Percentiles rank a stretch among this genome's conserved stretches.
phyloP scores from a whole-genome alignment of 1,140 invertebrate genomes.

The Zaprionus taronus region DNA sequence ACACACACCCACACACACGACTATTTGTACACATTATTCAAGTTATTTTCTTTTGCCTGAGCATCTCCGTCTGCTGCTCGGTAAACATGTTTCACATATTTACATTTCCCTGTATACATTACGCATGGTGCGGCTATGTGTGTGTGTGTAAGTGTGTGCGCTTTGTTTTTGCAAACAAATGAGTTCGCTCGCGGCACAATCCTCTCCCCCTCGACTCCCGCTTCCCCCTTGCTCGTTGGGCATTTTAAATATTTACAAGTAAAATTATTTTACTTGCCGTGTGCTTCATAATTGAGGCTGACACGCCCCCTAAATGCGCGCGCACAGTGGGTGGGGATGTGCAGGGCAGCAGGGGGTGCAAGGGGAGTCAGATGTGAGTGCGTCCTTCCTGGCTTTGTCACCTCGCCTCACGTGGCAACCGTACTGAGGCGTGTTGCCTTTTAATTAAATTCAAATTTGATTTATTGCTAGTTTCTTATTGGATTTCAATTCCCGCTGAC shows the following conservation, averaged over 20 bases:
- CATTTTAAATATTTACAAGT: conserved; percentile 77
- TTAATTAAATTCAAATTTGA: conserved; percentile 79
- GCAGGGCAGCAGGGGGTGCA: not conserved
- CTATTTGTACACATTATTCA: conserved; percentile 67
- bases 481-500: conserved; percentile 54
- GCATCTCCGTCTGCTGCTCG: conserved; percentile 22
- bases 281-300: conserved; percentile 45
- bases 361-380: too few species aligned
- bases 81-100: conserved; percentile 66
- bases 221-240: not conserved
- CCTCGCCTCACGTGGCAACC: not conserved
- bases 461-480: conserved; percentile 65
- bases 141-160: conserved; percentile 18
- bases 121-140: conserved; percentile 27
- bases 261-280: conserved; percentile 69
- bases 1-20: conserved; percentile 2
- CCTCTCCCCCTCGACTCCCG: not conserved
- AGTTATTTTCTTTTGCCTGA: conserved; percentile 66
- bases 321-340: conserved; percentile 43
- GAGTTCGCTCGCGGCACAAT: conserved; percentile 52
- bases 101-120: conserved; percentile 75
- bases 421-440: conserved; percentile 53
- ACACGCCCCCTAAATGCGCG: conserved; percentile 40
- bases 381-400: conserved; percentile 6
- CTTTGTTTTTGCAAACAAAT: conserved; percentile 63